These are phyloP conservation scores for Pegoplata infirma DNA, from an alignment of 2,888 invertebrate genomes.

Conservation along the genomic window DNA sequence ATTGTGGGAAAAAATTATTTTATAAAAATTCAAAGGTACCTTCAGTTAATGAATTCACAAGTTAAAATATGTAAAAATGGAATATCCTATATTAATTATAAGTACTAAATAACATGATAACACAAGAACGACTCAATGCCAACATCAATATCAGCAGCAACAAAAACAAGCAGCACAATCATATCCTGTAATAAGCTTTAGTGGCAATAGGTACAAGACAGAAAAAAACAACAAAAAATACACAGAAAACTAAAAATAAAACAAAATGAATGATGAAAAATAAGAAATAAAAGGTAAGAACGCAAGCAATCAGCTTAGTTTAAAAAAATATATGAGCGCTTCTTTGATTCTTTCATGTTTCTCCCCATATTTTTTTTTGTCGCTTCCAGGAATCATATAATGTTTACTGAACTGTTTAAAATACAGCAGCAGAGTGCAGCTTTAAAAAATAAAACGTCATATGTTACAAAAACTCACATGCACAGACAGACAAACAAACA, in stretches of 20 bases:
- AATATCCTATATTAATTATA: background rate
- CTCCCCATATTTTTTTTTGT: background rate
- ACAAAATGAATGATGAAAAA: background rate
- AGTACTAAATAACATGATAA: background rate
- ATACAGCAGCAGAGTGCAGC: background rate
- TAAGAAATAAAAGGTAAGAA: constrained; percentile 5
- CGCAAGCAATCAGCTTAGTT: constrained; percentile 45
- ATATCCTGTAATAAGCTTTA: background rate
- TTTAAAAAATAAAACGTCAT: background rate
- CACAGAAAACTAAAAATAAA: background rate
- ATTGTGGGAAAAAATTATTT: too few species aligned
- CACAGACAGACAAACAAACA: background rate
- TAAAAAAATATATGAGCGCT: constrained; percentile 23
- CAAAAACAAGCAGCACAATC: background rate
- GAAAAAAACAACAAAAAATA: too few species aligned
- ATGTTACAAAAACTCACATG: background rate
- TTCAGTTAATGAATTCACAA: too few species aligned
- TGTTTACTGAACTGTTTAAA: constrained; percentile 29
- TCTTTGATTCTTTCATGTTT: constrained; percentile 13
- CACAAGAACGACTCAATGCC: background rate
- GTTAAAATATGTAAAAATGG: too few species aligned
- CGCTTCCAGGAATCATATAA: constrained; percentile 19
- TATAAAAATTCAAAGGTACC: too few species aligned
- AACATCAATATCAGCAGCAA: background rate
- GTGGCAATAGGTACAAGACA: background rate